Base-by-base conservation (phyloP, 1,140 invertebrate species). In the Sitophilus oryzae region DNA sequence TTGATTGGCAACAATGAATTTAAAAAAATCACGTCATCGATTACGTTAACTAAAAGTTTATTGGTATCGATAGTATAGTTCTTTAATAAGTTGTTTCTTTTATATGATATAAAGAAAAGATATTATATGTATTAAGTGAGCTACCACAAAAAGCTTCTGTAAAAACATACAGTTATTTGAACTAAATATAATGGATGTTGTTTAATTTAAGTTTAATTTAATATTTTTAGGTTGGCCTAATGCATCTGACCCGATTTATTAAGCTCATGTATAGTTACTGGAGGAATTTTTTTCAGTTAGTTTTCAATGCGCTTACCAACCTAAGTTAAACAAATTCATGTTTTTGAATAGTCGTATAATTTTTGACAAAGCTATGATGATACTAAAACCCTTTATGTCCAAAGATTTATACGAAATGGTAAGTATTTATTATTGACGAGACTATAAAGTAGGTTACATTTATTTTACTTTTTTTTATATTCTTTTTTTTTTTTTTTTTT, bases 361-460 rank as follows among this genome's bases (percentile, higher is more conserved):
- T 14, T 72, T 83, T 34, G 79, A 84, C 61, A 83, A 81, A 65
- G 57, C 82, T 30, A 59, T 86, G 40, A 56, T 76, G n/a, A 66
- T 86, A n/a, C 67, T 83, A 15, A 80, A 72, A 55, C 82, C 82
- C 0, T 82, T 85, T 58, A 80, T 85, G 74, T 81, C 82, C 30
- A 76, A 73, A 48, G 82, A 84, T 62, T 70, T 85, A 41, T 76
- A 77, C 45, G 74, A 83, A 42, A 72, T 82, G 71, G 83, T 84
- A 69, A 73, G 73, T 40, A 14, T 40, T n/a, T n/a, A n/a, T n/a
- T n/a, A n/a, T n/a, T n/a, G n/a, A n/a, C n/a, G n/a, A n/a, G n/a
- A n/a, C n/a, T n/a, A n/a, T n/a, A n/a, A n/a, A n/a, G n/a, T n/a
- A n/a, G n/a, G n/a, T n/a, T n/a, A n/a, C n/a, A n/a, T n/a, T n/a